Conservation (phyloP, 2,113 vertebrate genomes). For the Prunella himalayana region DNA sequence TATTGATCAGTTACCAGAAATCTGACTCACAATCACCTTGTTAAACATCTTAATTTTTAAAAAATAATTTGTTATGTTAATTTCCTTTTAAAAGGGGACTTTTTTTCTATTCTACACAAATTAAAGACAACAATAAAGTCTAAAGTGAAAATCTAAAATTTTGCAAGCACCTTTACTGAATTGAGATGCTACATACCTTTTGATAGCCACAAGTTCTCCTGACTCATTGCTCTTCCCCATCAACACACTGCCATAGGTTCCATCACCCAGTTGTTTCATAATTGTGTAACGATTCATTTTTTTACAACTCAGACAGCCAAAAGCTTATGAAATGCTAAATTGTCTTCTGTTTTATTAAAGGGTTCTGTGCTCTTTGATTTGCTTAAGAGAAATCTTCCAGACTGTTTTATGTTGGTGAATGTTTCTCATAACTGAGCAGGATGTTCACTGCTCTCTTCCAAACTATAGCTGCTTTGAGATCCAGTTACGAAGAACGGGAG, state of each 20-base stretch:
- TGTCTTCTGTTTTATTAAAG: neutral
- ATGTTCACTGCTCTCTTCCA: neutral
- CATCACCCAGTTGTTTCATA: slow-evolving; percentile 91
- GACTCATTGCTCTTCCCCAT: slow-evolving; percentile 96
- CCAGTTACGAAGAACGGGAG: neutral
- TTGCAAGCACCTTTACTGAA: neutral
- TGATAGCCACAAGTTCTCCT: slow-evolving; percentile 96
- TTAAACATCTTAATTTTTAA: neutral
- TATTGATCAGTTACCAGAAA: neutral
- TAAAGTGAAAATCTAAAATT: neutral
- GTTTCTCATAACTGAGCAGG: slow-evolving; percentile 18
- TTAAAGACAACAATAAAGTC: neutral
- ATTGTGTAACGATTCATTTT: slow-evolving; percentile 96
- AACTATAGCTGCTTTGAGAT: slow-evolving; percentile 15
- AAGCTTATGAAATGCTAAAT: neutral
- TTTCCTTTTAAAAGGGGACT: neutral
- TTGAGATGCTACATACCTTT: slow-evolving; percentile 76
- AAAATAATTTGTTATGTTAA: rapidly evolving
- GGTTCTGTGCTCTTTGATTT: neutral
- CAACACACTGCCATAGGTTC: slow-evolving; percentile 93
- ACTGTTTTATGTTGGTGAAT: neutral
- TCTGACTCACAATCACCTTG: neutral
- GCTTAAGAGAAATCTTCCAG: neutral
- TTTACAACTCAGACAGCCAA: neutral
- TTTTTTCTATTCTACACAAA: neutral